These are phyloP conservation scores for Hydroisotoma schaefferi DNA, from an alignment of 2,888 invertebrate genomes.

Conservation along the genomic window DNA sequence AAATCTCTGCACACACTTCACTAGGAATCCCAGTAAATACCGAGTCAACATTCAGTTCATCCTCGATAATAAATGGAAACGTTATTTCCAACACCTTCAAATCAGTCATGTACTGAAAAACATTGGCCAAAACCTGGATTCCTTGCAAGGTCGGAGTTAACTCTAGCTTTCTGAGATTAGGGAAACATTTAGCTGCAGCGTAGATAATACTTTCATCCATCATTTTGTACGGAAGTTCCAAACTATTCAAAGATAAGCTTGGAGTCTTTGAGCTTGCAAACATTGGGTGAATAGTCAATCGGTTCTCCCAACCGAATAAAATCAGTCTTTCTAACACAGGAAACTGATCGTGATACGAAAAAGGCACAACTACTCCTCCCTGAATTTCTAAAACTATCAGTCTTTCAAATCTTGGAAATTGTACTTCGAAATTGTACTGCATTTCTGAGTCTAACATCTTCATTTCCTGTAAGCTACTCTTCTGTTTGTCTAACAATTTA, in stretches of 20 bases:
- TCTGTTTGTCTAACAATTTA: slow-evolving; percentile 16
- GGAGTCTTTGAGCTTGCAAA: slow-evolving; percentile 6
- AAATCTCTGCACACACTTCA: slow-evolving; percentile 3
- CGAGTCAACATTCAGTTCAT: slow-evolving; percentile 19
- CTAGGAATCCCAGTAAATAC: slow-evolving; percentile 17
- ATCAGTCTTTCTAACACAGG: slow-evolving; percentile 21
- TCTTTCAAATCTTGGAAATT: slow-evolving; percentile 25
- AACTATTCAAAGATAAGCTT: slow-evolving; percentile 8
- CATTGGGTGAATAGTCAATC: slow-evolving; percentile 2
- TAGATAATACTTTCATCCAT: slow-evolving; percentile 5
- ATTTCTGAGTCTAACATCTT: slow-evolving; percentile 13
- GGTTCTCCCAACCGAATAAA: slow-evolving; percentile 24
- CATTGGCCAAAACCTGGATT: slow-evolving; percentile 8
- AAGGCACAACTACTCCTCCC: slow-evolving; percentile 19
- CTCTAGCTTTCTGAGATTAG: slow-evolving; percentile 16
- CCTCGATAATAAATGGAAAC: slow-evolving; percentile 20
- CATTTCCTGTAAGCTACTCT: slow-evolving; percentile 8
- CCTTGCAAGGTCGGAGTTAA: slow-evolving; percentile 14
- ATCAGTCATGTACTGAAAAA: slow-evolving; percentile 17
- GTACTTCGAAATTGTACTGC: slow-evolving; percentile 4
- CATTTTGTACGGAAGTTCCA: slow-evolving; percentile 16
- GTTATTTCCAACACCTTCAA: slow-evolving; percentile 21
- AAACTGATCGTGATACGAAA: slow-evolving; percentile 24
- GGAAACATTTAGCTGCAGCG: slow-evolving; percentile 17
- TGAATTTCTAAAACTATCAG: slow-evolving; percentile 21